Conservation (phyloP, 2,888 invertebrate genomes). For the Automeris io region DNA sequence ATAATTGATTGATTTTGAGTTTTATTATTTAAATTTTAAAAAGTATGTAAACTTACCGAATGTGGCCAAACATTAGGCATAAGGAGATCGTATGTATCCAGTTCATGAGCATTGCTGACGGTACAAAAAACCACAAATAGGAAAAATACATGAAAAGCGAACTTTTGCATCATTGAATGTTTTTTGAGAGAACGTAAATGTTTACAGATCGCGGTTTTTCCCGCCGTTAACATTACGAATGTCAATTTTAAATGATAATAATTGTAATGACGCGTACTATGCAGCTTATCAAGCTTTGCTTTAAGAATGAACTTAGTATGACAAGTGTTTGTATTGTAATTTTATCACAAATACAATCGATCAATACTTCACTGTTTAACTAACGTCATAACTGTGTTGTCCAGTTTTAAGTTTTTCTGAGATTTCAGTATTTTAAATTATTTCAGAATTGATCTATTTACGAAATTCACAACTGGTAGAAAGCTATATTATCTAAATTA, state of each 20-base stretch:
- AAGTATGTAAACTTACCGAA: conserved; percentile 77
- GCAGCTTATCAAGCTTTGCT: conserved; percentile 16
- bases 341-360: conserved; percentile 36
- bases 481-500: too few species aligned
- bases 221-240: conserved; percentile 8
- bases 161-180: conserved; percentile 27
- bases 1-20: too few species aligned
- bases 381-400: conserved; percentile 46
- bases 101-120: conserved; percentile 37
- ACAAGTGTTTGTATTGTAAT: conserved; percentile 40
- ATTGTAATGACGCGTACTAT: background rate
- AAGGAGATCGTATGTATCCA: conserved; percentile 80
- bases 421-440: too few species aligned
- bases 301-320: conserved; percentile 24
- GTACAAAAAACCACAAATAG: conserved; percentile 25
- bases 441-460: too few species aligned
- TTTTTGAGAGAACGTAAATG: conserved; percentile 4
- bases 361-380: conserved; percentile 35
- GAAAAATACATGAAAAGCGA: conserved; percentile 25
- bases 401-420: conserved; percentile 11
- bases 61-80: conserved; percentile 91
- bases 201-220: conserved; percentile 7
- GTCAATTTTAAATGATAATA: background rate
- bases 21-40: conserved; percentile 2
- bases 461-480: too few species aligned